Evolutionary conservation across 2,888 invertebrate species (phyloP).

Genomic region (Harpagoxenus sublaevis): DNA sequence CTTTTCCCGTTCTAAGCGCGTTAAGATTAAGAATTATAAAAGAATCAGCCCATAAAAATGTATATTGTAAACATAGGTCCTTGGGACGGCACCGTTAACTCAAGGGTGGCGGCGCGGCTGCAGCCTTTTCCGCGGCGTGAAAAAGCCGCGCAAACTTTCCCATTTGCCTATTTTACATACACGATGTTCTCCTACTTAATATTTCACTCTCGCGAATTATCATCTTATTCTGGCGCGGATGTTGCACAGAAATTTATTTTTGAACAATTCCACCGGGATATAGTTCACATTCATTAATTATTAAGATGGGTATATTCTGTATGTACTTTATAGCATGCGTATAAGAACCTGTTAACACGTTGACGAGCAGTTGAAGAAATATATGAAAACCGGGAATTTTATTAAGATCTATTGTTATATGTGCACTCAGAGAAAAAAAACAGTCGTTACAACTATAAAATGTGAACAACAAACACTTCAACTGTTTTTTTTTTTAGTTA

Average conservation of each 20-base stretch:
- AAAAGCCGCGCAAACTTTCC: slow-evolving; percentile 56
- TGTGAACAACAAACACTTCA: no score
- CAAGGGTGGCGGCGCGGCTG: slow-evolving; percentile 12
- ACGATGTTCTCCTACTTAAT: slow-evolving; percentile 52
- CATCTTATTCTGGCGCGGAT: slow-evolving; percentile 28
- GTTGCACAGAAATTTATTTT: slow-evolving; percentile 3
- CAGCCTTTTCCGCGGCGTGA: slow-evolving; percentile 13
- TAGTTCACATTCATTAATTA: background rate
- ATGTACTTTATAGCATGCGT: background rate
- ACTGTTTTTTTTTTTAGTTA: no score
- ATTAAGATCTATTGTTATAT: background rate
- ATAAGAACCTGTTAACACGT: background rate
- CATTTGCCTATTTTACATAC: slow-evolving; percentile 54
- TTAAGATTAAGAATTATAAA: slow-evolving; percentile 69
- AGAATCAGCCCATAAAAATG: slow-evolving; percentile 75
- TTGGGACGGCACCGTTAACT: slow-evolving; percentile 42
- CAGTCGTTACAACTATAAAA: no score
- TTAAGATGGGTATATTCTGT: no score
- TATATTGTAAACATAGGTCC: slow-evolving; percentile 70
- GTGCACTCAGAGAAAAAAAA: no score
- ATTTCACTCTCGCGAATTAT: slow-evolving; percentile 57
- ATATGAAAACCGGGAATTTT: background rate
- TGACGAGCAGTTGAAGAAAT: background rate
- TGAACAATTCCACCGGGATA: background rate
- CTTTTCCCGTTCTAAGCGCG: slow-evolving; percentile 64